Base-by-base conservation (phyloP, 2,888 invertebrate genomes). In the Polyommatus icarus region DNA sequence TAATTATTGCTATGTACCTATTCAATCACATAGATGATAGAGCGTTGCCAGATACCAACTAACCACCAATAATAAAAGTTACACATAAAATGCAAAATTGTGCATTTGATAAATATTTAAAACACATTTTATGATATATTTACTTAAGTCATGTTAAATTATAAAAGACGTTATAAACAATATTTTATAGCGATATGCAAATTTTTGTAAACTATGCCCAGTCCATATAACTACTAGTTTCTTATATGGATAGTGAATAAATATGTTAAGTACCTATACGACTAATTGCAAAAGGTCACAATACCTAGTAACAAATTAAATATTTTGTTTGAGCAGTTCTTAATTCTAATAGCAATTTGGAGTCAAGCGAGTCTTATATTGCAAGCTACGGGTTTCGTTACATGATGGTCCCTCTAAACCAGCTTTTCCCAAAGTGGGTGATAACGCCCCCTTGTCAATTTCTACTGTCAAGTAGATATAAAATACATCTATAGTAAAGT, bases 121-220 rank as follows among this genome's bases (percentile, higher is more conserved):
- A 36, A 12, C 12, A 46, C 18, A 36, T 71, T 18, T 71, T 71
- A 71, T 36, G 71, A 32, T 32, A 32, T 32, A n/a, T n/a, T n/a
- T n/a, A n/a, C n/a, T n/a, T n/a, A 3, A 71, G 36, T 20, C 12
- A n/a, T 24, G 46, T 73, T 73, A 73, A 29, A 73, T 73, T 50
- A 73, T 50, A 73, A 73, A 50, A 73, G 46, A 73, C 46, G 50
- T 73, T 50, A 50, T 73, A 46, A 46, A 73, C 50, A 73, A 73
- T 73, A 50, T 46, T 73, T 72, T 46, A 40, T 12, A 73, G 8
- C 12, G 24, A 1, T 50, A 73, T 73, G 73, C 5, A 29, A 73
- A 50, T 73, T 73, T 50, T 46, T 24, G 24, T 73, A 10, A 50
- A 73, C 12, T 73, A 40, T 73, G 46, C 46, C 59, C 59, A 73